These are phyloP conservation scores for Acheta domesticus DNA, from an alignment of 2,888 invertebrate species.

Conservation along the genomic window DNA sequence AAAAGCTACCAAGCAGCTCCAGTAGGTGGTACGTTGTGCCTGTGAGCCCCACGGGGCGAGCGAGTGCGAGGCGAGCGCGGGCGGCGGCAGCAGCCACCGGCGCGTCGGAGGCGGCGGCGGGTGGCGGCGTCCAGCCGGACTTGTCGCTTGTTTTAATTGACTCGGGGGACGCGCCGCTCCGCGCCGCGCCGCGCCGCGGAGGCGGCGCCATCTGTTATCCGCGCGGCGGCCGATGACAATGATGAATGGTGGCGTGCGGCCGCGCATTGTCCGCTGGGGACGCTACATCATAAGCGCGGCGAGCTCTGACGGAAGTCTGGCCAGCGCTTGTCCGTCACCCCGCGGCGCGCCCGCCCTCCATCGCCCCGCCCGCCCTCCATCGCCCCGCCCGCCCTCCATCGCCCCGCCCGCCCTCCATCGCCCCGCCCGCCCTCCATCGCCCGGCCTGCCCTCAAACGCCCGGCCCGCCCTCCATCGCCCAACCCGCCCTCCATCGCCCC, in stretches of 20 bases:
- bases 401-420: no score
- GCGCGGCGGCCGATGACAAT: not conserved
- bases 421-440: not conserved
- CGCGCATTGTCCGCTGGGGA: constrained; percentile 5
- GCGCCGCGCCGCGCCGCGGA: not conserved
- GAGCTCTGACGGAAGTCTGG: constrained; percentile 1
- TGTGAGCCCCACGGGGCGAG: no score
- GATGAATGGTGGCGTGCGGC: not conserved
- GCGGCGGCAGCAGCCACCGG: not conserved
- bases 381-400: not conserved
- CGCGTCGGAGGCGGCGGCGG: not conserved
- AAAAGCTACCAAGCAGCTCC: no score
- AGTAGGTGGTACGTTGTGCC: no score
- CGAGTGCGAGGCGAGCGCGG: no score
- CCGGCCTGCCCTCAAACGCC: not conserved
- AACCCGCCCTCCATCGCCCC: not conserved
- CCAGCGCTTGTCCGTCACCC: constrained; percentile 5
- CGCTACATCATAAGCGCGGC: constrained; percentile 7
- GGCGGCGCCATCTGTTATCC: not conserved
- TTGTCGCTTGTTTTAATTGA: constrained; percentile 1
- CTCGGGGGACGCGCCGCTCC: not conserved
- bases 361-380: not conserved
- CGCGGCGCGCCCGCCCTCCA: not conserved
- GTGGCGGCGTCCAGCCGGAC: not conserved
- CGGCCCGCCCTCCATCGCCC: not conserved